Base-by-base conservation (phyloP, 2,113 vertebrate genomes). In the Sigmodon hispidus region DNA sequence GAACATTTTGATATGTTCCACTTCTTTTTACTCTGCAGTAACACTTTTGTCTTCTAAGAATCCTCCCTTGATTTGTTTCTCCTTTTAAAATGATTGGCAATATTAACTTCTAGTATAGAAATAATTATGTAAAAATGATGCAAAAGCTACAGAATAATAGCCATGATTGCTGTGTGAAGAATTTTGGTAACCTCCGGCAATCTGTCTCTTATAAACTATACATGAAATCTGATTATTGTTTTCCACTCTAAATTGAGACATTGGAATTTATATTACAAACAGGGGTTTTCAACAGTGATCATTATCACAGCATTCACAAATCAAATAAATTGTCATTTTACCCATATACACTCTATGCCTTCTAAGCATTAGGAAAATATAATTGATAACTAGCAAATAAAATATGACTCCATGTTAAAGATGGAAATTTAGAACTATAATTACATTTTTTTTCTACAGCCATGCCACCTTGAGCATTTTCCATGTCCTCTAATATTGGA, bases 351-450 rank as follows among this genome's bases (percentile, higher is more conserved):
- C 13, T 11, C 26, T 31, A 52, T 26, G 65, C 0, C 13, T 65
- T 94, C 15, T 59, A 90, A 94, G 19, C 31, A 40, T 93, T 70
- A 91, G 70, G 36, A 92, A 95, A 87, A 96, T 43, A 91, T 67
- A 94, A 79, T 45, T 34, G n/a, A 36, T 52, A 81, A 80, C 55
- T 81, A 72, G 13, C 5, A 93, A 92, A 65, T 61, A 81, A 43
- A 80, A 84, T 93, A 29, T 87, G 50, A 93, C 57, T 16, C 29
- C 80, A 89, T 79, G 34, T 31, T 86, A 90, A 92, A 87, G 17
- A 85, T 7, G 15, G 21, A 89, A 76, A 52, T 50, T 21, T 16
- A 34, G 76, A 92, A 45, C 48, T 50, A 67, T 87, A 69, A 69
- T 69, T 87, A 69, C 34, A 57, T 57, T 57, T 61, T 69, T 87